phyloP scores from a whole-genome alignment of 2,113 vertebrate genomes.

The Eretmochelys imbricata region DNA sequence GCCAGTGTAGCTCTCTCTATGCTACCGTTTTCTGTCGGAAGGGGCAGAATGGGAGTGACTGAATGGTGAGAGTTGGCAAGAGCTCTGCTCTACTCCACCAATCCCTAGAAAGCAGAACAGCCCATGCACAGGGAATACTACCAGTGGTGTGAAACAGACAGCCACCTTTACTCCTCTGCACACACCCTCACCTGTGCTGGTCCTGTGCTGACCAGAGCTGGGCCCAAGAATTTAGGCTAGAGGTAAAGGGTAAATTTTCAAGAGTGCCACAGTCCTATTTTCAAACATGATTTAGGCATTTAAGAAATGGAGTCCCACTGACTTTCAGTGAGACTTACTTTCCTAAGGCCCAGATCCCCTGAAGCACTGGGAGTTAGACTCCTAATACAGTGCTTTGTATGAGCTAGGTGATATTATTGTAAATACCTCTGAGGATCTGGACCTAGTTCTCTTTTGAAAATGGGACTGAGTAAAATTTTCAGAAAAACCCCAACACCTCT shows the following conservation, averaged over 20 bases:
- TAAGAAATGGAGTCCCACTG: not conserved
- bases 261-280: not conserved
- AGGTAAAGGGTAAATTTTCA: not conserved
- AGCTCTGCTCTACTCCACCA: not conserved
- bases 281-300: not conserved
- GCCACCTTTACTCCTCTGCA: not conserved
- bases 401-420: not conserved
- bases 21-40: not conserved
- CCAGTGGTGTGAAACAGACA: fast-evolving
- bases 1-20: not conserved
- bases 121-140: not conserved
- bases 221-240: not conserved
- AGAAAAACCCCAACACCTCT: not conserved
- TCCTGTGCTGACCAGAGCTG: not conserved
- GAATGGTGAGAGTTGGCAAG: not conserved
- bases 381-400: not conserved
- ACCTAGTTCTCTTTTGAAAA: not conserved
- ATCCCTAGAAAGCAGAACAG: not conserved
- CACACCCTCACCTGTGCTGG: not conserved
- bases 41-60: not conserved
- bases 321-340: not conserved
- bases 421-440: not conserved
- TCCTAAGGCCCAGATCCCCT: not conserved
- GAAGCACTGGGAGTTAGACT: not conserved
- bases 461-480: not conserved